Conservation (phyloP, 2,797 vertebrate genomes). For the Dromococcyx pavoninus region DNA sequence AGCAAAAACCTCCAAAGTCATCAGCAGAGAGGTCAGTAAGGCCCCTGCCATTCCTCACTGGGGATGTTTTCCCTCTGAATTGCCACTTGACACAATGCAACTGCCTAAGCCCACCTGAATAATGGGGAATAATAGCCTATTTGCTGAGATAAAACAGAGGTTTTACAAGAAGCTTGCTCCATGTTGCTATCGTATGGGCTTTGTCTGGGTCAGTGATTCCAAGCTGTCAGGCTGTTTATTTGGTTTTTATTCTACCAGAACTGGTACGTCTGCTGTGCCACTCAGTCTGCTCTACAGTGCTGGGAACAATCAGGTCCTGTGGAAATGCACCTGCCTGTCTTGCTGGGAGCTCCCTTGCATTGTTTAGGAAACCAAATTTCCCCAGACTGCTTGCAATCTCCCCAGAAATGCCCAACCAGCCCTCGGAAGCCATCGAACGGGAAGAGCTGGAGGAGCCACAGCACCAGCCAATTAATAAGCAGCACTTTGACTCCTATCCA, state of each 20-base stretch:
- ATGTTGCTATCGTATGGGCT: background rate
- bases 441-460: background rate
- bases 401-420: background rate
- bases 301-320: background rate
- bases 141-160: background rate
- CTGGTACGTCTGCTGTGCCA: background rate
- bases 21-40: background rate
- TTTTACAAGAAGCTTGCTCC: background rate
- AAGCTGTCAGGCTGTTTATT: slow-evolving; percentile 24
- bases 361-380: background rate
- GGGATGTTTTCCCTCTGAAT: background rate
- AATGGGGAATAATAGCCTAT: background rate
- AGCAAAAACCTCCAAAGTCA: background rate
- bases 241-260: slow-evolving; percentile 43
- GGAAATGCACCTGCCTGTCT: background rate
- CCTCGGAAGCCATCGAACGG: background rate
- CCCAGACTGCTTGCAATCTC: background rate
- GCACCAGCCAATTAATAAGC: slow-evolving; percentile 4
- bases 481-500: background rate
- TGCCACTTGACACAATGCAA: background rate
- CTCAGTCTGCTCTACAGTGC: background rate
- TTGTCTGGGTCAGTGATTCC: slow-evolving; percentile 10
- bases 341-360: background rate
- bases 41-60: background rate
- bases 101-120: background rate